Evolutionary conservation across 2,113 vertebrate species (phyloP).

Genomic region (Ceyx margarethae): DNA sequence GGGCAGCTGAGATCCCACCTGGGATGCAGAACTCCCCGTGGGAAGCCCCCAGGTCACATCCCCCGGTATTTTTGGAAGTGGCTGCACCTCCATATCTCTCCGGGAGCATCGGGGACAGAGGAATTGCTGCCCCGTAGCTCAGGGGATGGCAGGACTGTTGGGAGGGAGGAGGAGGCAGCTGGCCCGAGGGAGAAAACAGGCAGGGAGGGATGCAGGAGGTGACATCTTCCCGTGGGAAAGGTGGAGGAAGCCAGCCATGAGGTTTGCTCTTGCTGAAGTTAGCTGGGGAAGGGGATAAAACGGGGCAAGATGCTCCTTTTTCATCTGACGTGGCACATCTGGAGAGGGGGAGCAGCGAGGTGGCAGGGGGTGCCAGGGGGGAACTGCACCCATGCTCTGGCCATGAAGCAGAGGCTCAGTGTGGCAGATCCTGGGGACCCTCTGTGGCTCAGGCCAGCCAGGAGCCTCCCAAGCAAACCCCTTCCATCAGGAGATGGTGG

Average conservation of each 20-base stretch:
- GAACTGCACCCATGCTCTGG: fast-evolving
- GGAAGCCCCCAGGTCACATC: background rate
- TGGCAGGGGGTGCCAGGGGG: background rate
- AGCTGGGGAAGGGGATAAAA: background rate
- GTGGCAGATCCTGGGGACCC: background rate
- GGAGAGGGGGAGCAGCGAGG: background rate
- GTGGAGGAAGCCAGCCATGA: background rate
- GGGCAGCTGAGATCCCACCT: background rate
- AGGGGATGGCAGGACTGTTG: no score
- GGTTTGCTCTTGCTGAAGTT: background rate
- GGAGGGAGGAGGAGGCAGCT: background rate
- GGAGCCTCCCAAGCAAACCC: background rate
- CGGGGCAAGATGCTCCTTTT: background rate
- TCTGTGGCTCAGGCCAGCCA: background rate
- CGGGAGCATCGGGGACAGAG: fast-evolving
- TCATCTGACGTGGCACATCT: fast-evolving
- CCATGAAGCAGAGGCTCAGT: background rate
- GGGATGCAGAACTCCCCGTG: background rate
- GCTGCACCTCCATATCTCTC: fast-evolving
- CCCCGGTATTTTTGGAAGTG: background rate
- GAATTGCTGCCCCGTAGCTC: background rate
- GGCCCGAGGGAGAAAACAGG: background rate
- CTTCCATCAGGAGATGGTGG: background rate
- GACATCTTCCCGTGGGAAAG: background rate
- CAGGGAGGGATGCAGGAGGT: background rate